Evolutionary conservation across 2,113 vertebrate species (phyloP).

Genomic region (Pachyramphus minor): DNA sequence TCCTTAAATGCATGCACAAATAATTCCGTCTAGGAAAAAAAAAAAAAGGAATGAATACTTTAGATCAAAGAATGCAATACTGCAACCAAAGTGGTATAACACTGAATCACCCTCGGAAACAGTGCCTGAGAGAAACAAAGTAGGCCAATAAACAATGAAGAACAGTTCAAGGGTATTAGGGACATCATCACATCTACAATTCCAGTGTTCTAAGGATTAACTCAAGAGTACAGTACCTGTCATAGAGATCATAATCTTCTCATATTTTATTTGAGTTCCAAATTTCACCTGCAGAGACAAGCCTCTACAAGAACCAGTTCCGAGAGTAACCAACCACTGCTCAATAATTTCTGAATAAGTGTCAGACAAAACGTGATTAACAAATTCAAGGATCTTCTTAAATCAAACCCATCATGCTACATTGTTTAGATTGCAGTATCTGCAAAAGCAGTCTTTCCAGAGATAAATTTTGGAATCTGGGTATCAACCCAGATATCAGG

Average conservation of each 20-base stretch:
- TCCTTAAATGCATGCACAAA: conserved; percentile 96
- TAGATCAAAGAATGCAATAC: not conserved
- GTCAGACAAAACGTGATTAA: not conserved
- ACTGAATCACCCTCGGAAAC: not conserved
- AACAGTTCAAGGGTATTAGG: not conserved
- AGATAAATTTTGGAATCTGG: not conserved
- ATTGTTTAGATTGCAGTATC: not conserved
- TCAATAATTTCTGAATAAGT: not conserved
- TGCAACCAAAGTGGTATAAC: not conserved
- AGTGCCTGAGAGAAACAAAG: not conserved
- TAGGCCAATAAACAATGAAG: not conserved
- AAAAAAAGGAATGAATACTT: not conserved
- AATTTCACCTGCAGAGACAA: not conserved
- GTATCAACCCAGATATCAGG: not conserved
- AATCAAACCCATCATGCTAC: not conserved
- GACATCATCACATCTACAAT: not conserved
- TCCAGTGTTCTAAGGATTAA: not conserved
- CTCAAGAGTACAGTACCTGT: not conserved
- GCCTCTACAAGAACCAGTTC: not conserved
- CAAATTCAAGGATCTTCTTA: not conserved
- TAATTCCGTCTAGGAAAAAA: conserved; percentile 82
- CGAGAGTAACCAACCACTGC: not conserved
- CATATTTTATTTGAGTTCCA: not conserved
- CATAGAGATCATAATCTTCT: not conserved
- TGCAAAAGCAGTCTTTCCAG: not conserved